phyloP scores from a whole-genome alignment of 37 sponge, comb jelly and placozoan genomes.

The Mnemiopsis leidyi region DNA sequence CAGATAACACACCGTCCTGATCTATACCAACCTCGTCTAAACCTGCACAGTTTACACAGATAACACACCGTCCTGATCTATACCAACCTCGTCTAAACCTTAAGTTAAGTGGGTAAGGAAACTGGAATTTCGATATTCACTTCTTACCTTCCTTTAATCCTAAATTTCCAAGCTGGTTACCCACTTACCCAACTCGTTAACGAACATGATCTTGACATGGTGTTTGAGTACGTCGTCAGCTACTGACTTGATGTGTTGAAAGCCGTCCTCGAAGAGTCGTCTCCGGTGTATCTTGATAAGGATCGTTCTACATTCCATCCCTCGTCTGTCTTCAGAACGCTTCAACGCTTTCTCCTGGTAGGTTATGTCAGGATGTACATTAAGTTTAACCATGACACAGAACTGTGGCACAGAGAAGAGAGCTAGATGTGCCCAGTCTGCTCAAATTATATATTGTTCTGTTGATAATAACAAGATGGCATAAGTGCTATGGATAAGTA shows the following conservation, averaged over 20 bases:
- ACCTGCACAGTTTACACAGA: no score
- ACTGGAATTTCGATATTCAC: background rate
- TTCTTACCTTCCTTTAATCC: background rate
- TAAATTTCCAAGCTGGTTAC: background rate
- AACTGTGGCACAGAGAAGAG: no score
- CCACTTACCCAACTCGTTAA: background rate
- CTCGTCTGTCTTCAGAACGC: background rate
- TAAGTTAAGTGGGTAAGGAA: background rate
- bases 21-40: background rate
- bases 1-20: background rate
- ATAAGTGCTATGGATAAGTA: no score
- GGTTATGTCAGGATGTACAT: no score
- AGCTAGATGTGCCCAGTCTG: no score
- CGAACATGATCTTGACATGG: conserved; percentile 59
- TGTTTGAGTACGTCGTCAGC: background rate
- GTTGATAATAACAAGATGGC: no score
- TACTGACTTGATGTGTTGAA: background rate
- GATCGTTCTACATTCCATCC: background rate
- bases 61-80: background rate
- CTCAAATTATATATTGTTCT: no score
- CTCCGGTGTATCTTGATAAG: conserved; percentile 34
- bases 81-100: background rate
- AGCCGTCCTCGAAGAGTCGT: conserved; percentile 46
- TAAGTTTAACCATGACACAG: no score
- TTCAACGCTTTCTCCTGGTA: conserved; percentile 1